Conservation (phyloP, 2,797 vertebrate genomes). For the Picus viridis region DNA sequence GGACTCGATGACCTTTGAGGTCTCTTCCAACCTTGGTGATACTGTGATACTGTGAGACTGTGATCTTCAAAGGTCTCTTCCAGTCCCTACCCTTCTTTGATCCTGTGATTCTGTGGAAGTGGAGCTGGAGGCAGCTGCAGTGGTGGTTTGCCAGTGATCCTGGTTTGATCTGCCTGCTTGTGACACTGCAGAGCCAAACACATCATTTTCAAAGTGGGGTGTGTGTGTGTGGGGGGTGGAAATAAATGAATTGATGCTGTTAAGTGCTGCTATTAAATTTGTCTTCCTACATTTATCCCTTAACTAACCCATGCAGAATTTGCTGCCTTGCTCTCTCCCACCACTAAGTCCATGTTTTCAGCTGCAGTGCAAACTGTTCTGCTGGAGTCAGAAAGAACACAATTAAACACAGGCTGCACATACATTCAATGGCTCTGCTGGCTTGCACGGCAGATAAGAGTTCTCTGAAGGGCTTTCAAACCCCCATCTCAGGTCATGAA, state of each 20-base stretch:
- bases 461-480: not conserved
- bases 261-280: not conserved
- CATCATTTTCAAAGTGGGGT: not conserved
- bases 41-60: too few species aligned
- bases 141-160: not conserved
- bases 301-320: not conserved
- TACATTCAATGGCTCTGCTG: not conserved
- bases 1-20: too few species aligned
- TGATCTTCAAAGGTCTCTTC: too few species aligned
- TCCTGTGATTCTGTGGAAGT: too few species aligned
- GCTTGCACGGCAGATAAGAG: not conserved
- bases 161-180: not conserved
- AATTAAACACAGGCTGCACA: not conserved
- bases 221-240: too few species aligned
- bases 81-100: too few species aligned
- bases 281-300: not conserved
- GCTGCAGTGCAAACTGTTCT: not conserved
- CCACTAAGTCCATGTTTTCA: not conserved
- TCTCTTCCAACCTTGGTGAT: too few species aligned
- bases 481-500: not conserved
- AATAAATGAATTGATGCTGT: too few species aligned
- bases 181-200: not conserved
- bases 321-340: not conserved
- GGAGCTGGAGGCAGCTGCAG: not conserved
- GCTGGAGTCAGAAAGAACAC: not conserved